Conservation (phyloP, 2,888 invertebrate genomes). For the Zelleria hepariella region DNA sequence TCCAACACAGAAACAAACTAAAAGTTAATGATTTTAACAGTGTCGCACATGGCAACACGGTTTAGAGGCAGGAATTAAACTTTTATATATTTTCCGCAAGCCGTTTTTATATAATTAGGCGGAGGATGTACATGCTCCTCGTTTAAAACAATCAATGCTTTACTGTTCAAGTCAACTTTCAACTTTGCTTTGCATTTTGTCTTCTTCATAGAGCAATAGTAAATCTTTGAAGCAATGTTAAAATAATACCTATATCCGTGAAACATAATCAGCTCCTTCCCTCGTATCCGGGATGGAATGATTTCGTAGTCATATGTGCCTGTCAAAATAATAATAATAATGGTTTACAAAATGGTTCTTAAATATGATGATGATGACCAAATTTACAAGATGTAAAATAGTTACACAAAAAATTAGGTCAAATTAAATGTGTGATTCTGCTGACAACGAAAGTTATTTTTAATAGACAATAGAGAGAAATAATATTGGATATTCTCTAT, state of each 20-base stretch:
- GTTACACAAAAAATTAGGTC: not conserved
- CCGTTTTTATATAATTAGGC: not conserved
- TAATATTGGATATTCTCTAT: too few species aligned
- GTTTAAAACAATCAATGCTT: not conserved
- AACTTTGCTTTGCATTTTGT: not conserved
- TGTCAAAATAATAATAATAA: not conserved
- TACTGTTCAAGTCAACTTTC: not conserved
- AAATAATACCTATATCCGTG: not conserved
- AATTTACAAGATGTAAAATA: too few species aligned
- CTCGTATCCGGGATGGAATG: not conserved
- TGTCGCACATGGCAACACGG: too few species aligned
- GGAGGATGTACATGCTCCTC: not conserved
- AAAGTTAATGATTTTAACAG: too few species aligned
- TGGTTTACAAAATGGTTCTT: too few species aligned
- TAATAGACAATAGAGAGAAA: too few species aligned
- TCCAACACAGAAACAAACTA: too few species aligned
- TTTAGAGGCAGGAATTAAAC: too few species aligned
- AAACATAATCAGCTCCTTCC: not conserved
- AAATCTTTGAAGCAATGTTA: too few species aligned
- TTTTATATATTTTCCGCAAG: not conserved
- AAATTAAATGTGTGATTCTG: too few species aligned
- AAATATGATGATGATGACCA: too few species aligned
- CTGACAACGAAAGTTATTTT: too few species aligned
- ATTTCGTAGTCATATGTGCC: not conserved
- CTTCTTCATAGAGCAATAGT: not conserved